phyloP scores from a whole-genome alignment of 2,797 vertebrate genomes.

The Lutjanus campechanus region DNA sequence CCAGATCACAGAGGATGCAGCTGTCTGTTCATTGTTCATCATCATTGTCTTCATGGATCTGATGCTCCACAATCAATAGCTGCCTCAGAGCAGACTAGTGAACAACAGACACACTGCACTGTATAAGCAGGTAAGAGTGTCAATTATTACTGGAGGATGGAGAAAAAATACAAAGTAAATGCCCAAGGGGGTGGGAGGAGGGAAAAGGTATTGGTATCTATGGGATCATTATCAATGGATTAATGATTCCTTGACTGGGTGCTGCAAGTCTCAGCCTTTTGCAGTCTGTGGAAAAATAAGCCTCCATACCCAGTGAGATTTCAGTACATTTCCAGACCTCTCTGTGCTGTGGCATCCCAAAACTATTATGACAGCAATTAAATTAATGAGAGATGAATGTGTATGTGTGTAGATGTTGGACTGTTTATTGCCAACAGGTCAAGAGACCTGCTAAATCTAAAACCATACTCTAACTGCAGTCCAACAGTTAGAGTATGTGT shows the following conservation, averaged over 20 bases:
- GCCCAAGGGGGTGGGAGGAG: neutral
- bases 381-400: constrained; percentile 29
- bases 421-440: constrained; percentile 32
- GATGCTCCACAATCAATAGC: constrained; percentile 79
- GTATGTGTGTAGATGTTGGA: neutral
- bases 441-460: constrained; percentile 25
- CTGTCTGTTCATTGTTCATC: constrained; percentile 82
- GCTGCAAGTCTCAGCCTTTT: constrained; percentile 33
- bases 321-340: constrained; percentile 1
- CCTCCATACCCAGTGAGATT: neutral
- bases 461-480: constrained; percentile 23
- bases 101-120: constrained; percentile 60
- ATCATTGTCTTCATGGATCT: constrained; percentile 82
- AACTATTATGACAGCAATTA: constrained; percentile 33
- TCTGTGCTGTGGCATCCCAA: constrained; percentile 21
- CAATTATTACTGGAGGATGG: constrained; percentile 76
- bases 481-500: neutral
- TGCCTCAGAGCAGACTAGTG: constrained; percentile 76
- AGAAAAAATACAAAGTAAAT: constrained; percentile 61
- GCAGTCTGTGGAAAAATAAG: constrained; percentile 6
- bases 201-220: constrained; percentile 42
- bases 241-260: constrained; percentile 53
- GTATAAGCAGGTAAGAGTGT: constrained; percentile 70
- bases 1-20: constrained; percentile 75
- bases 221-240: constrained; percentile 69